Percentiles rank a stretch among this genome's conserved stretches.
phyloP scores from a whole-genome alignment of 2,797 vertebrate genomes.

The Esox lucius region DNA sequence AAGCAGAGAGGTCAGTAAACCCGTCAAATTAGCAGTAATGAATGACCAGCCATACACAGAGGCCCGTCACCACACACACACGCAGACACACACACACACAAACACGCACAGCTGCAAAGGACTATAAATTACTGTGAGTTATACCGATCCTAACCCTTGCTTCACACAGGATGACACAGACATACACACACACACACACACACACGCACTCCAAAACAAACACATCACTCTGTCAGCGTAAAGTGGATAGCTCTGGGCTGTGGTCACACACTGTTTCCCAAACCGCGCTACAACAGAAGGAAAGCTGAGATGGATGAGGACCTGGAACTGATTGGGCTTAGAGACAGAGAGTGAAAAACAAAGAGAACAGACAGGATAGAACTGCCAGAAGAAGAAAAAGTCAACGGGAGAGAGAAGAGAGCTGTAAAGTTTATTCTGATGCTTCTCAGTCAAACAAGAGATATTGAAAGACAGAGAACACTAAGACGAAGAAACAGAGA shows the following conservation, averaged over 20 bases:
- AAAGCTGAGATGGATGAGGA: neutral
- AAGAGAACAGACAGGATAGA: neutral
- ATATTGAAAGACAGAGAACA: slow-evolving; percentile 25
- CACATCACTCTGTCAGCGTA: slow-evolving; percentile 36
- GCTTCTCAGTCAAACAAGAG: slow-evolving; percentile 29
- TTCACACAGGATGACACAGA: slow-evolving; percentile 19
- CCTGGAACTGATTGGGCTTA: neutral
- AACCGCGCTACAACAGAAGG: slow-evolving; percentile 33
- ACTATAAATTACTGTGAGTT: slow-evolving; percentile 79
- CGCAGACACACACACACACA: neutral
- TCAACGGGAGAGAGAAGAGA: slow-evolving; percentile 41
- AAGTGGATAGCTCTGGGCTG: slow-evolving; percentile 76
- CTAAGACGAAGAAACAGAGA: slow-evolving; percentile 27
- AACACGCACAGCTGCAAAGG: slow-evolving; percentile 39
- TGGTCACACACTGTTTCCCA: slow-evolving; percentile 80
- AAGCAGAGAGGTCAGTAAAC: slow-evolving; percentile 78
- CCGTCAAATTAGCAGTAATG: slow-evolving; percentile 81
- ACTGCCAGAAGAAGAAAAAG: slow-evolving; percentile 12
- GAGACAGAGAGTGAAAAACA: neutral
- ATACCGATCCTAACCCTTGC: slow-evolving; percentile 59
- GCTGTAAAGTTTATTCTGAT: slow-evolving; percentile 73
- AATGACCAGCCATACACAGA: slow-evolving; percentile 68
- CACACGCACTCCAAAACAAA: neutral
- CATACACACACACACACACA: neutral
- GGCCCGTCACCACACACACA: slow-evolving; percentile 56